phyloP scores from a whole-genome alignment of 64 coral and sea anemone species.

The Actinia equina region DNA sequence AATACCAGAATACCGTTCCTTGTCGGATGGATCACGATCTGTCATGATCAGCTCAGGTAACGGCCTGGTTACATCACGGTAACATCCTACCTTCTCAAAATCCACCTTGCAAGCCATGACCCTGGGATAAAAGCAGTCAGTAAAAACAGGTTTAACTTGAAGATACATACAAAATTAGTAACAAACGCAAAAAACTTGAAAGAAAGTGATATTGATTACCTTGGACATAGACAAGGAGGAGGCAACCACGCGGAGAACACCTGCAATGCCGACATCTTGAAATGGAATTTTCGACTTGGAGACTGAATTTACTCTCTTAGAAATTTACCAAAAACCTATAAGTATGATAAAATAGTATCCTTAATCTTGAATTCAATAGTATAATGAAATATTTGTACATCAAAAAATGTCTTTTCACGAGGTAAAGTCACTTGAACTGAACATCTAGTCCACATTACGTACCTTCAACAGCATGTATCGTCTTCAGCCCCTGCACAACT shows the following conservation, averaged over 20 bases:
- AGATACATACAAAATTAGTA: not conserved
- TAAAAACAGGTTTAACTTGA: not conserved
- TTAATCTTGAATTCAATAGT: too few species aligned
- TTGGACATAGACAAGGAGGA: not conserved
- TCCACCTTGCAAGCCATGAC: not conserved
- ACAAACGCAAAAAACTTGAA: not conserved
- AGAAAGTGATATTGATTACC: not conserved
- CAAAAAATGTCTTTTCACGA: too few species aligned
- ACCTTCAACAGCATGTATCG: too few species aligned
- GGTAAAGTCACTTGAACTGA: too few species aligned
- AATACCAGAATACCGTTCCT: not conserved
- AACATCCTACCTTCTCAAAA: conserved; percentile 16
- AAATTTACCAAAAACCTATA: too few species aligned
- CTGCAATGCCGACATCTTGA: not conserved
- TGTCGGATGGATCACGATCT: conserved; percentile 3
- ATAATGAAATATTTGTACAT: too few species aligned
- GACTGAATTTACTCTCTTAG: too few species aligned
- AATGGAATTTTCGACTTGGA: not conserved
- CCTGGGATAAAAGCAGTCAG: not conserved
- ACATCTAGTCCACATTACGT: too few species aligned
- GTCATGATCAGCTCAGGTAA: not conserved
- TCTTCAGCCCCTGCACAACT: too few species aligned
- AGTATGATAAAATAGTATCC: too few species aligned
- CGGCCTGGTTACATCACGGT: not conserved
- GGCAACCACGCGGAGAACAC: not conserved